Percentiles rank a stretch among this genome's conserved stretches.
phyloP scores from a whole-genome alignment of 2,797 vertebrate genomes.

The Pantherophis alleghaniensis region DNA sequence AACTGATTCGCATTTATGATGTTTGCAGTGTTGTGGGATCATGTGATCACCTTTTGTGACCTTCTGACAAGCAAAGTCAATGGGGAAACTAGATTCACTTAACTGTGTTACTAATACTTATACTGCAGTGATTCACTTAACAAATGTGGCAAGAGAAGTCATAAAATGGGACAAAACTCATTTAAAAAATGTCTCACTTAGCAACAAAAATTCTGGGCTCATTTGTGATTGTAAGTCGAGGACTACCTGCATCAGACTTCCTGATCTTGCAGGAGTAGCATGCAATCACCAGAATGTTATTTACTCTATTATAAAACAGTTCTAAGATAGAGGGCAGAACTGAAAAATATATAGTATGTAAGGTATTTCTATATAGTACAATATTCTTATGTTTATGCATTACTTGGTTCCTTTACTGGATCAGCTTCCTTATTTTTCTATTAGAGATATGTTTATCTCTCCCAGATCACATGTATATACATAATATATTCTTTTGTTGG shows the following conservation, averaged over 20 bases:
- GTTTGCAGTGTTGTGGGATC: neutral
- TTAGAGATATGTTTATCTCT: neutral
- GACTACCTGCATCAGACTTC: neutral
- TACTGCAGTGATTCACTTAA: neutral
- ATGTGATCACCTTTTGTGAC: neutral
- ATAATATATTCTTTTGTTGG: neutral
- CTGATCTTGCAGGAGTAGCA: neutral
- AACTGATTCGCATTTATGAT: neutral
- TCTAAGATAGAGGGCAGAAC: neutral
- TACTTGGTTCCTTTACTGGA: neutral
- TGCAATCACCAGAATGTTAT: neutral
- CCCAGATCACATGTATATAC: neutral
- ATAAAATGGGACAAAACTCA: neutral
- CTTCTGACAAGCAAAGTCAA: neutral
- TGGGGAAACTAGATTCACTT: neutral
- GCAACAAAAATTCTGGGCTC: neutral
- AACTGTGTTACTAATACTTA: neutral
- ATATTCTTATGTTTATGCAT: neutral
- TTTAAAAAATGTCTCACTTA: neutral
- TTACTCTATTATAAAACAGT: neutral
- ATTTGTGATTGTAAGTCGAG: neutral
- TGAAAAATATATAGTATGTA: neutral
- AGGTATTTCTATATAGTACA: neutral
- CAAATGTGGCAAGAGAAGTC: neutral
- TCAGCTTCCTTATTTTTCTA: neutral